Base-by-base conservation (phyloP, 1,140 invertebrate genomes). In the Andrena cerasifolii region DNA sequence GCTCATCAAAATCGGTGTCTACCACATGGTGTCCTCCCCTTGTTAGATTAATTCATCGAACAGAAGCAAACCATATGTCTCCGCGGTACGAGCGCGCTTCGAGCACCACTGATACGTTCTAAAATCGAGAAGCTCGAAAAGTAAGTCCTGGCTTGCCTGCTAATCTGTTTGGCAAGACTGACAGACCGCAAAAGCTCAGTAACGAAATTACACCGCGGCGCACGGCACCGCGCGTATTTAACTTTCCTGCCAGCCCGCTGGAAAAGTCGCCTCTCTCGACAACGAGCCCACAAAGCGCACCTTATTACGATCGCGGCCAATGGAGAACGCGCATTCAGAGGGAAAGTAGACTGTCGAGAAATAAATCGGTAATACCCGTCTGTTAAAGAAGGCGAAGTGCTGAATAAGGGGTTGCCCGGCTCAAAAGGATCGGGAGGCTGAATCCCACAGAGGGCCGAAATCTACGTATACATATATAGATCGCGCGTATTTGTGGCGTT, bases 351-450 rank as follows among this genome's bases (percentile, higher is more conserved):
- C 51, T 79, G 71, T 66, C 66, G 82, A 79, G 80, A 79, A 83
- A 83, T 83, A 83, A n/a, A 67, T 70, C 76, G 33, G 82, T 76
- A 78, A 83, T 83, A 83, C 66, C 68, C 75, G 75, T 79, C 80
- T 51, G 56, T 70, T 78, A 74, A 79, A 83, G 82, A 83, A 83
- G 78, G 68, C 71, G 77, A 79, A 83, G 80, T 79, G 76, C 49
- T 66, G 70, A 76, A 79, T 83, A 83, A 83, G 80, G 68, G 80
- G 76, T 83, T 79, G 76, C 63, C 40, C 40, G 75, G 3, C 73
- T 80, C 61, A 84, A 84, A 84, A 84, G 83, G 72, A 65, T 58
- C 72, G 54, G 67, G 76, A 84, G n/a, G 66, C 78, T 26, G 67
- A 73, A 70, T 36, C 79, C 71, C 56, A 65, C 51, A 65, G 65